Base-by-base conservation (phyloP, 2,113 vertebrate species). In the Misgurnus anguillicaudatus region DNA sequence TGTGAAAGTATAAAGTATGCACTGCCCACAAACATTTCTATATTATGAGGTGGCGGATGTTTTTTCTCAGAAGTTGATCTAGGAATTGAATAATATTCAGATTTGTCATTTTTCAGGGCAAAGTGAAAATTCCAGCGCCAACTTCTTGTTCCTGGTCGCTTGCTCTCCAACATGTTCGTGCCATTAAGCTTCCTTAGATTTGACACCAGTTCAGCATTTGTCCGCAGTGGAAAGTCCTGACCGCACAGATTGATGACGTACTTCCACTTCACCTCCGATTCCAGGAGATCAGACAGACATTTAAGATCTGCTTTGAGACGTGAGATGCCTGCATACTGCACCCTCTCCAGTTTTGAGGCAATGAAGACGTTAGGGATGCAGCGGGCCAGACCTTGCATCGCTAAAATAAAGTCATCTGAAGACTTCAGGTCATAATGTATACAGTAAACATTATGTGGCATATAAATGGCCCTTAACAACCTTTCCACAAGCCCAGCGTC, bases 241-340 rank as follows among this genome's bases (percentile, higher is more conserved):
- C 96, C 96, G 67, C 96, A 98, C 70, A 98, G 85, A 84, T 98
- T 98, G 81, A 98, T 95, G 77, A 89, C 94, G 0, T 97, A 98
- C 69, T 90, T 96, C 96, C 96, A 98, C 7, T 86, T 89, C 75
- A 95, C 88, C 0, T 87, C 81, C 38, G 94, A 94, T 7, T 41
- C 86, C n/a, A 96, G 87, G 82, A 98, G 91, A 87, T 98, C 95
- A 36, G 91, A 93, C 73, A 98, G 87, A 61, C 96, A 98, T 82
- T 97, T 97, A 2, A 97, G 88, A 85, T 98, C 96, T 1, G 96
- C 96, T 13, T 94, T 93, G 53, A 98, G 94, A 45, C 96, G 91
- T 73, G 94, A 94, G 84, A 97, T 92, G 79, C 95, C 91, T 1
- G 95, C 95, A 0, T 98, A 98, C 61, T 95, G 90, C 51, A 98